Conservation (phyloP, 2,888 invertebrate genomes). For the Tipula vernalis region DNA sequence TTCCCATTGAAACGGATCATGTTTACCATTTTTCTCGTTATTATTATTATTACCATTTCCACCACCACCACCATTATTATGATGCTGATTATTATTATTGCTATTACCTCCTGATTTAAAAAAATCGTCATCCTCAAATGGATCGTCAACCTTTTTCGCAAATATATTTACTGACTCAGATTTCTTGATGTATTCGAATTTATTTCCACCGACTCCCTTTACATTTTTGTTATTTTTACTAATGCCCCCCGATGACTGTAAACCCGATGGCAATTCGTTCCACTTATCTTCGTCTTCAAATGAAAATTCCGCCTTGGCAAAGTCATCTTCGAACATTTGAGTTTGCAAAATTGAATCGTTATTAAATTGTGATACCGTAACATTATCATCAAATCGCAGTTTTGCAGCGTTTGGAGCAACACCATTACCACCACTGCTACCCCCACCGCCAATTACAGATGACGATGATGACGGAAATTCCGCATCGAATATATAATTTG, state of each 20-base stretch:
- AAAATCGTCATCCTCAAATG: conserved; percentile 81
- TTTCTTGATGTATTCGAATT: conserved; percentile 55
- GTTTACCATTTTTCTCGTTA: conserved; percentile 9
- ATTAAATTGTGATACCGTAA: conserved; percentile 39
- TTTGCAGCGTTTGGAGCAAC: conserved; percentile 23
- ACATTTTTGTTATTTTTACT: conserved; percentile 28
- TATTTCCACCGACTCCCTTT: conserved; percentile 36
- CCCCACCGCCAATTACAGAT: conserved; percentile 17
- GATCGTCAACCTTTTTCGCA: conserved; percentile 73
- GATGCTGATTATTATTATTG: conserved; percentile 12
- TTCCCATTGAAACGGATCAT: conserved; percentile 28
- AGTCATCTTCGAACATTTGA: conserved; percentile 43
- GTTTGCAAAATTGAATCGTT: conserved; percentile 20
- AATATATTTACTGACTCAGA: conserved; percentile 87
- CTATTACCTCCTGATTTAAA: conserved; percentile 39
- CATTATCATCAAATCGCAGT: conserved; percentile 57
- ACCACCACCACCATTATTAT: neutral
- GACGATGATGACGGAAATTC: conserved; percentile 15
- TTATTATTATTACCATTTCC: conserved; percentile 13
- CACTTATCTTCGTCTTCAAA: conserved; percentile 33
- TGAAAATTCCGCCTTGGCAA: conserved; percentile 37
- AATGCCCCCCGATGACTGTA: conserved; percentile 14
- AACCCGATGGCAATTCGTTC: conserved; percentile 20
- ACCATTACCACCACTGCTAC: conserved; percentile 10
- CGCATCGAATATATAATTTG: conserved; percentile 17